Percentiles rank a stretch among this genome's conserved stretches.
These are phyloP conservation scores for Ambastaia sidthimunki DNA, from an alignment of 2,797 vertebrate species.

Conservation along the genomic window DNA sequence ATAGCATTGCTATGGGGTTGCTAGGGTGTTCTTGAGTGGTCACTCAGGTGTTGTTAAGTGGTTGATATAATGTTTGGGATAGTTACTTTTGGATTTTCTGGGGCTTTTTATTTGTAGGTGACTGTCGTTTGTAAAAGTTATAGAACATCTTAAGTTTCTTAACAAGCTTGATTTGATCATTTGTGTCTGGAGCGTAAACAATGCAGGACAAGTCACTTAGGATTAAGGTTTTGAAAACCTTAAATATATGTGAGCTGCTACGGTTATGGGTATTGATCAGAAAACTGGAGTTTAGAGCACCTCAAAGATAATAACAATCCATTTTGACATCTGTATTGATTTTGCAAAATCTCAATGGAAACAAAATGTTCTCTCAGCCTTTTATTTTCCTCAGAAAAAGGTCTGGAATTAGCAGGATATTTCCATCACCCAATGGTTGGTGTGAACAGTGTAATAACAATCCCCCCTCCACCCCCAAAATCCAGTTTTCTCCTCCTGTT, in stretches of 20 bases:
- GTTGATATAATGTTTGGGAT: too few relatives aligned
- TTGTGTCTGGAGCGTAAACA: neutral
- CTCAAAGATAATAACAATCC: conserved; percentile 13
- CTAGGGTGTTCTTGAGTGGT: too few relatives aligned
- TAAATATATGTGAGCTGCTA: neutral
- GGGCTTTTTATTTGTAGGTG: neutral
- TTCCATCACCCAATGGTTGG: neutral
- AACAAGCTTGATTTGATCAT: neutral
- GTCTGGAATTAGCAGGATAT: neutral
- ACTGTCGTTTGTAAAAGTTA: neutral
- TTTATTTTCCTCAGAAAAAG: neutral
- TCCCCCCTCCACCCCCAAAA: neutral
- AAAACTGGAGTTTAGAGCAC: conserved; percentile 11
- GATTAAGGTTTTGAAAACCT: neutral
- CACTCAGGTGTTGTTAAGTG: too few relatives aligned
- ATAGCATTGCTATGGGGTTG: too few relatives aligned
- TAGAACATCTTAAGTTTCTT: neutral
- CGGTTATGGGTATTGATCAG: neutral
- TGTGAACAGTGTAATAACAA: neutral
- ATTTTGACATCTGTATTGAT: conserved; percentile 22
- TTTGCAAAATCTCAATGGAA: neutral
- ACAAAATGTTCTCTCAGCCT: neutral
- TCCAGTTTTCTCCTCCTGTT: neutral
- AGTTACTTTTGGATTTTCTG: too few relatives aligned
- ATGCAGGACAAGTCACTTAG: neutral